These are phyloP conservation scores for Holotrichia oblita DNA, from an alignment of 1,140 invertebrate genomes.

Conservation along the genomic window DNA sequence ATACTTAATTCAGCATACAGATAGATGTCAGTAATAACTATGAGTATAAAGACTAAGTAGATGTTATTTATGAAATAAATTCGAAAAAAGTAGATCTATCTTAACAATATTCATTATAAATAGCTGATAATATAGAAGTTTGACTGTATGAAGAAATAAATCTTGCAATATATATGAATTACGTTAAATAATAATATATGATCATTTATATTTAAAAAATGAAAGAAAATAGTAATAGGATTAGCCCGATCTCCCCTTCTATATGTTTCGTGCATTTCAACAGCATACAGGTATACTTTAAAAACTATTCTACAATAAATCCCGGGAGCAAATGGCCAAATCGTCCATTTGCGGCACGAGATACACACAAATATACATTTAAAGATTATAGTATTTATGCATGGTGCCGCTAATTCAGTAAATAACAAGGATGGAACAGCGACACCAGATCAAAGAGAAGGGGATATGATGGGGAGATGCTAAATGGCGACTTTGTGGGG, in stretches of 20 bases:
- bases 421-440: constrained; percentile 26
- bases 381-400: constrained; percentile 24
- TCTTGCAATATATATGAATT: constrained; percentile 37
- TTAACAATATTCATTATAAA: constrained; percentile 4
- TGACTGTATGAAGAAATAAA: constrained; percentile 34
- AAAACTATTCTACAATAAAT: constrained; percentile 43
- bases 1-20: neutral
- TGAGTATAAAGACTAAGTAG: constrained; percentile 17
- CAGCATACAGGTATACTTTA: constrained; percentile 65
- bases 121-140: constrained; percentile 39
- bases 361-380: constrained; percentile 39
- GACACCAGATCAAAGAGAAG: constrained; percentile 10
- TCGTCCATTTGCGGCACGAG: constrained; percentile 37
- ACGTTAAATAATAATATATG: constrained; percentile 33
- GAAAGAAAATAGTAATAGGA: constrained; percentile 38
- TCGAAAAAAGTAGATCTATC: constrained; percentile 16
- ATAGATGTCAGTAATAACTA: neutral
- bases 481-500: constrained; percentile 12
- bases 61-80: constrained; percentile 1
- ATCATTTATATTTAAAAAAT: constrained; percentile 26
- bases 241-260: constrained; percentile 65
- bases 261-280: constrained; percentile 75
- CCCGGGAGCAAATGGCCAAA: constrained; percentile 38
- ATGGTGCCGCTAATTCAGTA: constrained; percentile 11
- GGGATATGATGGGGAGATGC: constrained; percentile 32